Evolutionary conservation across 1,140 invertebrate genomes (phyloP).

Genomic region (Pachypsylla venusta): DNA sequence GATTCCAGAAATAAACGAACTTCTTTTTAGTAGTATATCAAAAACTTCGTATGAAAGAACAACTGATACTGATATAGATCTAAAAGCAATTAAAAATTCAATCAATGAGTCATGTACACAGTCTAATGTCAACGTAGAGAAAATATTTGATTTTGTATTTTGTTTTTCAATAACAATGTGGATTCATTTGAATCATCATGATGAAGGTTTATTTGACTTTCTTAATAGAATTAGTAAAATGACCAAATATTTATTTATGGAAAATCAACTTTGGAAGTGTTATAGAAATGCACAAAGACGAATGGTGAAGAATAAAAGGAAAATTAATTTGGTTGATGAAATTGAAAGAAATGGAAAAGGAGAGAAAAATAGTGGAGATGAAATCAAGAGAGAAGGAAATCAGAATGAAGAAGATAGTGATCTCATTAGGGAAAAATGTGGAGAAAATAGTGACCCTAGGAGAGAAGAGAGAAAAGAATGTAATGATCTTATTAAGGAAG

Average conservation of each 20-base stretch:
- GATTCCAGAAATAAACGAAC: not conserved
- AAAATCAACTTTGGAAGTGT: conserved; percentile 45
- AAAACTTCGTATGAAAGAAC: not conserved
- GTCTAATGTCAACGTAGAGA: not conserved
- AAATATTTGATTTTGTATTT: conserved; percentile 49
- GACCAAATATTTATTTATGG: conserved; percentile 46
- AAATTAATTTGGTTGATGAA: no score
- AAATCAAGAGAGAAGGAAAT: no score
- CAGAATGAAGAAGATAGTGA: no score
- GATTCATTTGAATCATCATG: conserved; percentile 70
- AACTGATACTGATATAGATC: not conserved
- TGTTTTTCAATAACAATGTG: conserved; percentile 76
- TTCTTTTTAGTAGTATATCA: not conserved
- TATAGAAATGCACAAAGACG: conserved; percentile 9
- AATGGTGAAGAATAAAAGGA: not conserved
- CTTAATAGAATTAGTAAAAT: conserved; percentile 33
- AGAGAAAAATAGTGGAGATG: no score
- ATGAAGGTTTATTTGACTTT: conserved; percentile 31
- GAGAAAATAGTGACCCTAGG: no score
- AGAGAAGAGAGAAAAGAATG: no score
- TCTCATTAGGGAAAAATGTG: no score
- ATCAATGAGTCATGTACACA: not conserved
- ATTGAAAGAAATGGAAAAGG: not conserved
- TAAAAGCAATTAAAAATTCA: no score
- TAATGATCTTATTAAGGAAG: no score